These are phyloP conservation scores for Apomyelois bistriatella DNA, from an alignment of 2,888 invertebrate species.

Conservation along the genomic window DNA sequence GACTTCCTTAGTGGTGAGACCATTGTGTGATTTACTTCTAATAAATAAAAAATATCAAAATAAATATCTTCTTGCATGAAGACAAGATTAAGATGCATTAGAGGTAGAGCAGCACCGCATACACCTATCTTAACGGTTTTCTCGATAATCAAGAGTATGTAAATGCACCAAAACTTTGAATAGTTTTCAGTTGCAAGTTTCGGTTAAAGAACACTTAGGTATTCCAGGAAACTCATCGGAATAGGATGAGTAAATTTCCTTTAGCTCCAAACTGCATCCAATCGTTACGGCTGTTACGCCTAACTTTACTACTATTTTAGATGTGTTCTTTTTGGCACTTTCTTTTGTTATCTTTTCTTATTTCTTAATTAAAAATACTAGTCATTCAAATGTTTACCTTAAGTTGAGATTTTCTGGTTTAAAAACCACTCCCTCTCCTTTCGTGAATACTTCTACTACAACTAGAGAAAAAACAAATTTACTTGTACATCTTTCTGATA, in stretches of 20 bases:
- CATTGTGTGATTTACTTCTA: too few relatives aligned
- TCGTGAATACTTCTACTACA: too few relatives aligned
- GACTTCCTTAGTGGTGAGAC: too few relatives aligned
- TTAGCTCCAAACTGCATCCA: constrained; percentile 11
- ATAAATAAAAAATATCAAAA: too few relatives aligned
- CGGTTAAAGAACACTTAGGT: constrained; percentile 14
- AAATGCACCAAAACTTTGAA: constrained; percentile 3
- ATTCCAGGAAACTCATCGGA: constrained; percentile 11
- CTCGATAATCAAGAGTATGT: constrained; percentile 9
- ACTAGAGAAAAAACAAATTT: too few relatives aligned
- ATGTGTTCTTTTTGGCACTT: background rate
- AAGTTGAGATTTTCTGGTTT: too few relatives aligned
- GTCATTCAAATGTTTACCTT: too few relatives aligned
- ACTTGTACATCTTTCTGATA: too few relatives aligned
- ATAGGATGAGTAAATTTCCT: constrained; percentile 15
- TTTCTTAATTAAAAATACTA: background rate
- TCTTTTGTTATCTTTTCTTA: background rate
- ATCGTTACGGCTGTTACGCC: constrained; percentile 10
- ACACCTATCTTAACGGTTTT: background rate
- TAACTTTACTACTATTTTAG: constrained; percentile 2
- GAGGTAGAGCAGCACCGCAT: background rate
- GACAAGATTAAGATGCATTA: background rate
- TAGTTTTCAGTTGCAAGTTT: constrained; percentile 10
- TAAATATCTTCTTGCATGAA: too few relatives aligned
- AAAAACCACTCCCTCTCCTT: too few relatives aligned